Evolutionary conservation across 2,797 vertebrate species (phyloP).

Genomic region (Coluber constrictor): DNA sequence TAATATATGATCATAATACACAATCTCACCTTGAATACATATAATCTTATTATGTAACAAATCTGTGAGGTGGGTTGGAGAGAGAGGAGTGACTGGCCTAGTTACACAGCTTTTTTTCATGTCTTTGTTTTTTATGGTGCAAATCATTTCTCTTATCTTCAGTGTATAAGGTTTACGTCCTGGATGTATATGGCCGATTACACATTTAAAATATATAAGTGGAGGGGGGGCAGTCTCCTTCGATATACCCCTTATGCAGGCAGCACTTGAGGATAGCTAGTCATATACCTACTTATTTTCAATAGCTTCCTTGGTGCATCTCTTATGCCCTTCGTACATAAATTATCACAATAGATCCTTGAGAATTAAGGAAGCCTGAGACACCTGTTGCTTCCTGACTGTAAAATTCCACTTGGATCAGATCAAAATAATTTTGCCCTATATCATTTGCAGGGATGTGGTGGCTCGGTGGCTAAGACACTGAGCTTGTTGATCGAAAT

Average conservation of each 20-base stretch:
- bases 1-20: too few species aligned
- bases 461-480: too few species aligned
- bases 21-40: neutral
- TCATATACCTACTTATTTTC: neutral
- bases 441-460: neutral
- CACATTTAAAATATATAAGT: neutral
- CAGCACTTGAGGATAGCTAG: neutral
- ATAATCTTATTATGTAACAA: neutral
- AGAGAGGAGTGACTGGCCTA: neutral
- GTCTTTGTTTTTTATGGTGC: neutral
- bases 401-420: neutral
- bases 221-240: neutral
- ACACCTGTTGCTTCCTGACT: neutral
- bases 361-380: neutral
- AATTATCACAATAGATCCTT: neutral
- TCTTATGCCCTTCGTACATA: neutral
- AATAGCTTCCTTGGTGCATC: neutral
- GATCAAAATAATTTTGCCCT: neutral
- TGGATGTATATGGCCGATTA: neutral
- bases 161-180: neutral
- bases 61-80: neutral
- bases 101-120: neutral
- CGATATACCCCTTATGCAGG: neutral
- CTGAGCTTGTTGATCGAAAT: too few species aligned
- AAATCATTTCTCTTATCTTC: neutral